Evolutionary conservation across 2,797 vertebrate genomes (phyloP).

Genomic region (Dallia pectoralis): DNA sequence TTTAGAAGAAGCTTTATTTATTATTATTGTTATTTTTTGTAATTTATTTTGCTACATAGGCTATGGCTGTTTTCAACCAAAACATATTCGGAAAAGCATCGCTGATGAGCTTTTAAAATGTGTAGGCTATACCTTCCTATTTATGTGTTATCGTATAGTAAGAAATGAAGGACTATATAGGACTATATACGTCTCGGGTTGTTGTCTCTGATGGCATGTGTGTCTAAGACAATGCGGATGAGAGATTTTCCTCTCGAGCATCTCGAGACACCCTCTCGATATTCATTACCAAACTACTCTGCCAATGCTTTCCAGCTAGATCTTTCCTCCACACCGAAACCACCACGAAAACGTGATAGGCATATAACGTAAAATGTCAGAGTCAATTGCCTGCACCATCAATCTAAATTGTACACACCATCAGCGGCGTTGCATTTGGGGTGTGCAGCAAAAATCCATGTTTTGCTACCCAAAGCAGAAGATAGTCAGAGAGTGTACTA

Average conservation of each 20-base stretch:
- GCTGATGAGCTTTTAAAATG: background rate
- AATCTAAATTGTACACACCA: constrained; percentile 35
- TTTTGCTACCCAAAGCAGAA: constrained; percentile 70
- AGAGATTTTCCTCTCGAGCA: constrained; percentile 59
- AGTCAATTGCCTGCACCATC: constrained; percentile 35
- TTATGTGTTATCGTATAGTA: background rate
- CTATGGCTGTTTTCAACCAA: background rate
- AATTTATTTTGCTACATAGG: background rate
- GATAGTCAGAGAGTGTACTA: constrained; percentile 57
- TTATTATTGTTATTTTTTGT: constrained; percentile 8
- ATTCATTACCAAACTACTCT: constrained; percentile 58
- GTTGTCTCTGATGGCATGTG: constrained; percentile 67
- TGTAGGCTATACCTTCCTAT: background rate
- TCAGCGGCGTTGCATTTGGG: constrained; percentile 39
- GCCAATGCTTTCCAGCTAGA: constrained; percentile 32
- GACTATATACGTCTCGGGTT: constrained; percentile 31
- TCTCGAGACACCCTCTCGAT: constrained; percentile 60
- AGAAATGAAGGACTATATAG: constrained; percentile 1
- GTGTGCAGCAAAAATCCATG: constrained; percentile 62
- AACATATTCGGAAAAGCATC: background rate
- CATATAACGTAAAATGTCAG: constrained; percentile 21
- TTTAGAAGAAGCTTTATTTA: background rate
- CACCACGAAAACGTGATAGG: constrained; percentile 33
- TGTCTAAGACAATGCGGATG: constrained; percentile 71
- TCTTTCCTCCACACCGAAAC: constrained; percentile 36